phyloP scores from a whole-genome alignment of 2,888 invertebrate genomes.

The Cheilosia grossa region DNA sequence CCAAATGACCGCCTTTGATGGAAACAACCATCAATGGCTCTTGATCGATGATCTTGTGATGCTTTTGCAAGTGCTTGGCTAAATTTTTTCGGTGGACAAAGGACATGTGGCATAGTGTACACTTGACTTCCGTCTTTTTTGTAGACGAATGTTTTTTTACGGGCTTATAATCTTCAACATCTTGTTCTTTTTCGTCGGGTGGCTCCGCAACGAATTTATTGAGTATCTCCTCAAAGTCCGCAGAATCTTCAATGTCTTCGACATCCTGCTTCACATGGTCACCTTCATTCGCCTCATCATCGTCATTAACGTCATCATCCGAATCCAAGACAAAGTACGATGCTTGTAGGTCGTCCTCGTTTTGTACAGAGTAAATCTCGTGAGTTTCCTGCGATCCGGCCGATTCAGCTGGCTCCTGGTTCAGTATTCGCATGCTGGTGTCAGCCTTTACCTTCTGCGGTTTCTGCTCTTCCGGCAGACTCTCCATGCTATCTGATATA shows the following conservation, averaged over 20 bases:
- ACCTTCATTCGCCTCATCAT: constrained; percentile 14
- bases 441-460: constrained; percentile 19
- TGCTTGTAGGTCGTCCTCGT: constrained; percentile 28
- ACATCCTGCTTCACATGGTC: background rate
- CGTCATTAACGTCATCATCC: constrained; percentile 22
- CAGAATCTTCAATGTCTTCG: constrained; percentile 8
- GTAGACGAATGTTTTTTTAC: background rate
- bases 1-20: background rate
- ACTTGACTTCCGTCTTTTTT: constrained; percentile 53
- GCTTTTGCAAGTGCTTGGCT: constrained; percentile 79
- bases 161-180: constrained; percentile 6
- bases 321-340: constrained; percentile 26
- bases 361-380: constrained; percentile 9
- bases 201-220: background rate
- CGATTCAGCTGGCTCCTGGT: constrained; percentile 13
- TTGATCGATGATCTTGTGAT: constrained; percentile 78
- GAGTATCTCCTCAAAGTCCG: background rate
- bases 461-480: constrained; percentile 40
- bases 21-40: constrained; percentile 77
- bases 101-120: constrained; percentile 80
- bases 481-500: constrained; percentile 69
- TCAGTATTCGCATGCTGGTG: constrained; percentile 22
- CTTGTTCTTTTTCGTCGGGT: constrained; percentile 18
- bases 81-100: constrained; percentile 83
- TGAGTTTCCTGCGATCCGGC: constrained; percentile 1